Evolutionary conservation across 1,140 invertebrate species (phyloP), one percentile per base, ranked within the genome.

Genomic region (Phthorimaea operculella): DNA sequence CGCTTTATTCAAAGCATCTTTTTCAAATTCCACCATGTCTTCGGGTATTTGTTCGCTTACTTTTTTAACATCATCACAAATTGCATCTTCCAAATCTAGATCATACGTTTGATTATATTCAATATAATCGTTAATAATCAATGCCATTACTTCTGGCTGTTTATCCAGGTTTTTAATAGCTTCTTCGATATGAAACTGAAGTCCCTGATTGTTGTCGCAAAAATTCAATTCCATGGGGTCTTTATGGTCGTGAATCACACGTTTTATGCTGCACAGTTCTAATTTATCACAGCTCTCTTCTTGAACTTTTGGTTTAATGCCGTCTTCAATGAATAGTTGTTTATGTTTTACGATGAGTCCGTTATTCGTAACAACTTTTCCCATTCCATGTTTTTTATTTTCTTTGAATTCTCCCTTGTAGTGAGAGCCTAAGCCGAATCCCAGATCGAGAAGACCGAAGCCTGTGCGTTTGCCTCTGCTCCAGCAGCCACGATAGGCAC

Each of bases 321-420:
- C 87, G 64, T 88, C 86, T 36, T 86, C 68, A 33, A 72, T 52
- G 62, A 89, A 89, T 17, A 89, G 67, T 5, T 79, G 70, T 69
- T 87, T 79, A 48, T 75, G 62, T 59, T 87, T 67, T 3, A 88
- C 59, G 11, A 82, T 79, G n/a, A 79, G 67, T 12, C 88, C 88
- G 59, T 87, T 87, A 58, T 87, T 86, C 51, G 87, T 87, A 15
- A 89, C 75, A 55, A 89, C 70, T 34, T 79, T 77, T 16, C 88
- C 88, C 14, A 70, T 58, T 1, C 89, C 89, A 55, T 89, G 72
- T 66, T 90, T 90, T 52, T 86, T 81, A 64, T 89, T 86, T 47
- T 86, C 68, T 57, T 79, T 74, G 72, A 88, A 90, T 34, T 83
- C 70, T 12, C 89, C 88, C 51, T 76, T 85, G 59, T 89, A 87